Base-by-base conservation (phyloP, 2,888 invertebrate genomes). In the Mythimna lalbum region DNA sequence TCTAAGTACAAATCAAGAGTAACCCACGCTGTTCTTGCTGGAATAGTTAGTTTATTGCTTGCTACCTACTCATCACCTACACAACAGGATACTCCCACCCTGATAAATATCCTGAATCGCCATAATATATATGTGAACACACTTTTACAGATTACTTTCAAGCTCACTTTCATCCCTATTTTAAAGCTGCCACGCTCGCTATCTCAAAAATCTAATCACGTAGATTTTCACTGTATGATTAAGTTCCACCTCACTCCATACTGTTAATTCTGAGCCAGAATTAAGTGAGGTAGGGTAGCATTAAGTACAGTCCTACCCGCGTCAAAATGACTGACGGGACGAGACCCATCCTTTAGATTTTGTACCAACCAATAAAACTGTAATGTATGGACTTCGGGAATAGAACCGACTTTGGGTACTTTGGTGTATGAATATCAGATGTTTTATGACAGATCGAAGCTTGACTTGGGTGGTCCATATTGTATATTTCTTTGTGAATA, bases 291-390 rank as follows among this genome's bases (percentile, higher is more conserved):
- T 49, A 63, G 65, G 78, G 63, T 65, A 67, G 67, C 80, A 68
- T 70, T 75, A 73, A 78, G 65, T 75, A 55, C 55, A 64, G 52
- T 33, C 47, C 60, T 19, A 82, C 82, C 82, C 82, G 36, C 21
- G 39, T 82, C 82, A 82, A 66, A 76, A 59, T 81, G 76, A 82
- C 27, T 70, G 80, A 81, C 71, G 63, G 80, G 49, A 31, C n/a
- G 43, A 33, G 36, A 23, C 61, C 60, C 50, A 19, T 14, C 43
- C 23, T 36, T 76, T 43, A 55, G 39, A 76, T 76, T 63, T 76
- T 52, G 33, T 68, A 21, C 33, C 23, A 17, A 63, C 59, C 64
- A 78, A 70, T 75, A 70, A 78, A 74, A 78, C 60, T 19, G 74
- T 70, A 70, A 70, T 61, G 65, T 61, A 66, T 33, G 63, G 36